Conservation (phyloP, 2,113 vertebrate genomes). For the Amphiprion ocellaris region DNA sequence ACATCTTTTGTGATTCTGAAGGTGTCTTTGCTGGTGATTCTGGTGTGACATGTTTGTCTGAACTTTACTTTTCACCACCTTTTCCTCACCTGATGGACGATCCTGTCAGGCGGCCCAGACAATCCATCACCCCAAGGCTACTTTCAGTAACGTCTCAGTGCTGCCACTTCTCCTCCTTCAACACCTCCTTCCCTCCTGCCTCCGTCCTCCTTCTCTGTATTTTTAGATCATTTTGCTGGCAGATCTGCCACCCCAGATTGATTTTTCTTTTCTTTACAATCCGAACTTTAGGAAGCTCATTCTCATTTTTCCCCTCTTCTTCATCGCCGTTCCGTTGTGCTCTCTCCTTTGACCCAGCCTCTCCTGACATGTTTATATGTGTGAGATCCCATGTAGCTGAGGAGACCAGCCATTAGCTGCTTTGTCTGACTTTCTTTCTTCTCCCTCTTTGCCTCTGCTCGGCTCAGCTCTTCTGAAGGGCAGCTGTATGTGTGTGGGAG, state of each 20-base stretch:
- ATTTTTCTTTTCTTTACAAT: constrained; percentile 51
- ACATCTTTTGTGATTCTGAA: constrained; percentile 3
- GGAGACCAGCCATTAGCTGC: constrained; percentile 60
- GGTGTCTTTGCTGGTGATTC: constrained; percentile 23
- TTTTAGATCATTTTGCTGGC: constrained; percentile 44
- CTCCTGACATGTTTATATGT: constrained; percentile 63
- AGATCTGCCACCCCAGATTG: constrained; percentile 40
- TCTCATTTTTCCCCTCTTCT: constrained; percentile 23
- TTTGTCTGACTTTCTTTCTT: constrained; percentile 21
- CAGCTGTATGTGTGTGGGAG: constrained; percentile 77
- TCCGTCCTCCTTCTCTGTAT: constrained; percentile 27
- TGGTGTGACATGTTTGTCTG: constrained; percentile 33
- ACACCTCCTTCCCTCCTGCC: constrained; percentile 37
- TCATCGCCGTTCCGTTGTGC: constrained; percentile 31
- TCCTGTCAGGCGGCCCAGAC: constrained; percentile 35
- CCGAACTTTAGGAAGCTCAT: constrained; percentile 32
- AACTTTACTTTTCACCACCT: constrained; percentile 33
- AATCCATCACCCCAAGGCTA: constrained; percentile 63
- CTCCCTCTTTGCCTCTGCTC: constrained; percentile 22
- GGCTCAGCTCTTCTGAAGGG: constrained; percentile 58
- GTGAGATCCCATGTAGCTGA: constrained; percentile 55
- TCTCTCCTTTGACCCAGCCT: constrained; percentile 44
- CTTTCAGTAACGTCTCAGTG: constrained; percentile 38
- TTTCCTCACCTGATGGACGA: constrained; percentile 60
- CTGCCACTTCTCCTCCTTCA: constrained; percentile 50